These are phyloP conservation scores for Gonatopus flavifemur DNA, from an alignment of 1,140 invertebrate genomes.

Conservation along the genomic window DNA sequence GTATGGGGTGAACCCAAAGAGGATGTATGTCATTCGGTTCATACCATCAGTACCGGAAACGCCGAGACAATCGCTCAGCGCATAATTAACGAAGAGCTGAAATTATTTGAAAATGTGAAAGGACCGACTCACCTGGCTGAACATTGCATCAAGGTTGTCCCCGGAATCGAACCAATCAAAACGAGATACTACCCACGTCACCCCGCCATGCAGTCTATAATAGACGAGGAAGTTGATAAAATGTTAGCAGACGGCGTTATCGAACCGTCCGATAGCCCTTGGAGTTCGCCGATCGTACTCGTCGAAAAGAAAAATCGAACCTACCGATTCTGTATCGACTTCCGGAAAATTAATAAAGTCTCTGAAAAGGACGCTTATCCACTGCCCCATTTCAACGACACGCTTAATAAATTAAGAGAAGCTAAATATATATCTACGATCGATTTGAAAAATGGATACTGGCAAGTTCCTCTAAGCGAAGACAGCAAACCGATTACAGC, in stretches of 20 bases:
- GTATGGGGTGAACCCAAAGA: not conserved
- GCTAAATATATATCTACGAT: slow-evolving; percentile 23
- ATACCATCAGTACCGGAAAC: not conserved
- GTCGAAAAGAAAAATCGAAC: not conserved
- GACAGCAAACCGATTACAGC: slow-evolving; percentile 18
- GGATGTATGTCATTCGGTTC: not conserved
- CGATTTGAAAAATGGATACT: slow-evolving; percentile 31
- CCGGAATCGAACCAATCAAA: too few relatives aligned
- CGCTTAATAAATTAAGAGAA: slow-evolving; percentile 30
- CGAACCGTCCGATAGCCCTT: slow-evolving; percentile 3
- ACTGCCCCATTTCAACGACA: not conserved
- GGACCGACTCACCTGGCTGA: not conserved
- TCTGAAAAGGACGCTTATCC: too few relatives aligned
- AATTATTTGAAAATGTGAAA: not conserved
- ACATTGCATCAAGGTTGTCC: not conserved
- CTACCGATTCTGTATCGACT: too few relatives aligned
- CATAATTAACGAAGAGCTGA: too few relatives aligned
- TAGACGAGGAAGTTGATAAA: too few relatives aligned
- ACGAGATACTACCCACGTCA: not conserved
- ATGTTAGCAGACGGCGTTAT: not conserved
- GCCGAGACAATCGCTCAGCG: not conserved
- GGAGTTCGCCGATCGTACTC: not conserved
- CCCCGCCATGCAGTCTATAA: not conserved
- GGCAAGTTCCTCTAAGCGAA: slow-evolving; percentile 32
- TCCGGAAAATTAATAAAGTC: too few relatives aligned